phyloP scores from a whole-genome alignment of 2,113 vertebrate species.

The Pomatorhinus ruficollis region DNA sequence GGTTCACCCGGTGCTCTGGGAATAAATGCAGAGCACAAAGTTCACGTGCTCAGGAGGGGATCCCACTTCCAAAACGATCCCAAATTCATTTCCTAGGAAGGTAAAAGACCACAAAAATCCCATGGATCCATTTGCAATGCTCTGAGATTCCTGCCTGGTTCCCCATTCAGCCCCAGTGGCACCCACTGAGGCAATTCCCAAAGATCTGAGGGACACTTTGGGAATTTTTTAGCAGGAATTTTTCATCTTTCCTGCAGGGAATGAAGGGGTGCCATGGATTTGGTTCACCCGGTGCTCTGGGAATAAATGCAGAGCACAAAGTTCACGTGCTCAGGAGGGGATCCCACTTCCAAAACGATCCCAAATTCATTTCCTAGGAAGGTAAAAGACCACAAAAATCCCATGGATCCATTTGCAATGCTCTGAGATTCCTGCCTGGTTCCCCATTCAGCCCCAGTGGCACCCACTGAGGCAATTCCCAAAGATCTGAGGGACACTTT shows the following conservation, averaged over 20 bases:
- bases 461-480: no score
- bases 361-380: neutral
- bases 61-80: neutral
- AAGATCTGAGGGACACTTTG: neutral
- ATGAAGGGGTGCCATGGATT: accelerated
- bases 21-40: neutral
- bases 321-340: neutral
- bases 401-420: no score
- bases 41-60: neutral
- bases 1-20: neutral
- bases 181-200: neutral
- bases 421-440: no score
- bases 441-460: no score
- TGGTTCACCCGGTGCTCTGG: neutral
- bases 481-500: no score
- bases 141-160: neutral
- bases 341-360: neutral
- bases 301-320: neutral
- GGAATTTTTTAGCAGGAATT: neutral
- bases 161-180: no score
- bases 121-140: neutral
- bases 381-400: neutral
- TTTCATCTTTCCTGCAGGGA: neutral
- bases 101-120: neutral
- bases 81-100: neutral